Evolutionary conservation across 2,888 invertebrate genomes (phyloP).

Genomic region (Polyommatus iphigenia): DNA sequence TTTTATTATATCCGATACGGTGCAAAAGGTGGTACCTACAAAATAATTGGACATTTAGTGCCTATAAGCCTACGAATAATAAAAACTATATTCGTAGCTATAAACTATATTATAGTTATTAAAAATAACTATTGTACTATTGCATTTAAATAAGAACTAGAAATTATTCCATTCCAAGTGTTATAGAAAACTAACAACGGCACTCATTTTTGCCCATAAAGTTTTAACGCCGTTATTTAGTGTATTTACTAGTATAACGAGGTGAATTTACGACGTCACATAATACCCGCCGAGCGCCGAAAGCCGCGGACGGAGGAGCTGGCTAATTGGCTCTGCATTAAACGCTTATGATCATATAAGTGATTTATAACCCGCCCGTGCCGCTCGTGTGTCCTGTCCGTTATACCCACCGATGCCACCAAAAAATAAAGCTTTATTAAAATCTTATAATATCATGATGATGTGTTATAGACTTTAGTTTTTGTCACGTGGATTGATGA

Average conservation of each 20-base stretch:
- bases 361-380: conserved; percentile 59
- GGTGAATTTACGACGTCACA: conserved; percentile 32
- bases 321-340: conserved; percentile 65
- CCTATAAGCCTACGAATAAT: too few relatives aligned
- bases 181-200: background rate
- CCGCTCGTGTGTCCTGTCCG: conserved; percentile 36
- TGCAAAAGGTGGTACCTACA: too few relatives aligned
- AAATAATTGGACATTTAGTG: too few relatives aligned
- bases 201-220: background rate
- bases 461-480: too few relatives aligned
- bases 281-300: conserved; percentile 29
- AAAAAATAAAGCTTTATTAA: background rate
- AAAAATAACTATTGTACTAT: too few relatives aligned
- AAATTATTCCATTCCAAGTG: too few relatives aligned
- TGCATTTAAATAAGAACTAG: too few relatives aligned
- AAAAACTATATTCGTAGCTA: too few relatives aligned
- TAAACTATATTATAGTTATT: too few relatives aligned
- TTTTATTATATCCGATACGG: too few relatives aligned
- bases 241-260: conserved; percentile 28
- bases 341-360: conserved; percentile 62
- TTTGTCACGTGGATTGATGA: too few relatives aligned
- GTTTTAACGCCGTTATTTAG: conserved; percentile 1
- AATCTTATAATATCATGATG: background rate
- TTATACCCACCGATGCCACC: conserved; percentile 29
- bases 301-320: conserved; percentile 35